Evolutionary conservation across 2,888 invertebrate genomes (phyloP).

Genomic region (Fragum fragum): DNA sequence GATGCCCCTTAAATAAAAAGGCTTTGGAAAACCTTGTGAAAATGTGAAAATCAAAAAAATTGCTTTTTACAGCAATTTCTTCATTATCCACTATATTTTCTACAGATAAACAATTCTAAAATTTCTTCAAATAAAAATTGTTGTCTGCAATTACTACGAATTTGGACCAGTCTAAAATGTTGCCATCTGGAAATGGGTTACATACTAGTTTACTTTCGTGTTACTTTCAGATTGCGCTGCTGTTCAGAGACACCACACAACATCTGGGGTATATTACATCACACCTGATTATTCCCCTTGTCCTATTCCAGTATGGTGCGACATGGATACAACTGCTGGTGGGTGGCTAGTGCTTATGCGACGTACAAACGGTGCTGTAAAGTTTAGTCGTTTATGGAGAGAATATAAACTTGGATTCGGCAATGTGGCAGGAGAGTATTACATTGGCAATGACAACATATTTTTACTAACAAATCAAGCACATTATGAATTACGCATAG

Average conservation of each 20-base stretch:
- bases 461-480: conserved; percentile 84
- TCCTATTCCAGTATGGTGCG: conserved; percentile 90
- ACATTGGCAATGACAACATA: conserved; percentile 85
- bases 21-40: too few species aligned
- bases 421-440: conserved; percentile 82
- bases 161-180: too few species aligned
- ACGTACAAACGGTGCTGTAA: conserved; percentile 75
- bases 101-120: too few species aligned
- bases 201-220: too few species aligned
- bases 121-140: too few species aligned
- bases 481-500: conserved; percentile 82
- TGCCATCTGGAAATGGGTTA: too few species aligned
- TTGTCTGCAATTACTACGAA: too few species aligned
- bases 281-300: conserved; percentile 82
- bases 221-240: conserved; percentile 83
- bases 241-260: conserved; percentile 75
- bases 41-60: too few species aligned
- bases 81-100: too few species aligned
- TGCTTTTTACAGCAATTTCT: too few species aligned
- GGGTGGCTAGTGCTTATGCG: conserved; percentile 84
- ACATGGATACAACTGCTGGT: conserved; percentile 87
- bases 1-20: too few species aligned
- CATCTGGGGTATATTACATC: conserved; percentile 84
- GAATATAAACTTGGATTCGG: conserved; percentile 85
- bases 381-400: conserved; percentile 82